Conservation (phyloP, 2,113 vertebrate genomes). For the Semicossyphus pulcher region DNA sequence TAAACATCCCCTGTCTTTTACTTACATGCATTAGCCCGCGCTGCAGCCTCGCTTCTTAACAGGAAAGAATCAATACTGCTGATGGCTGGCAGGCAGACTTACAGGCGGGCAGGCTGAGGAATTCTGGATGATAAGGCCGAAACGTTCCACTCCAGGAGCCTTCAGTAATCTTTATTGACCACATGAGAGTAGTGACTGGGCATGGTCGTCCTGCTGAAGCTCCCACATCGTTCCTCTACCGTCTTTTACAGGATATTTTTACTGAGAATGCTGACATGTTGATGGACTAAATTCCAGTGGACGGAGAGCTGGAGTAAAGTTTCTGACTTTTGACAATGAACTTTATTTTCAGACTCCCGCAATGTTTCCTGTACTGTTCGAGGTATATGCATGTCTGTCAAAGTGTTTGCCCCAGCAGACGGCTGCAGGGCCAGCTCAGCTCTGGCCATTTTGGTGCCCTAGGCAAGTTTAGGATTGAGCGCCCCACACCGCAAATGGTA, state of each 20-base stretch:
- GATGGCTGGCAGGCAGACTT: conserved; percentile 34
- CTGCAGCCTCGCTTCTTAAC: conserved; percentile 23
- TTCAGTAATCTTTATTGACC: conserved; percentile 54
- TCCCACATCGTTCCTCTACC: neutral
- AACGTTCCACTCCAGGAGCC: conserved; percentile 44
- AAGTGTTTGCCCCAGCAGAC: no score
- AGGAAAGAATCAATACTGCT: conserved; percentile 50
- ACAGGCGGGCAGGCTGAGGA: conserved; percentile 15
- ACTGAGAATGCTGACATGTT: conserved; percentile 15
- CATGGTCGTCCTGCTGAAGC: conserved; percentile 10
- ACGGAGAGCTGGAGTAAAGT: neutral
- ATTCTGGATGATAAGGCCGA: conserved; percentile 46
- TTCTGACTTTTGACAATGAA: conserved; percentile 26
- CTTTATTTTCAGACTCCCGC: conserved; percentile 18
- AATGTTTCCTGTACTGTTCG: conserved; percentile 12
- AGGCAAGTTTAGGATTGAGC: no score
- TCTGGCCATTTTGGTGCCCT: no score
- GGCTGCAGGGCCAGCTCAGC: no score
- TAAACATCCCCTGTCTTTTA: conserved; percentile 18
- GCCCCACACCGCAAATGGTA: no score
- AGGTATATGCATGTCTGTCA: conserved; percentile 14
- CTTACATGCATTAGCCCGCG: conserved; percentile 20
- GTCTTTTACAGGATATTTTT: neutral
- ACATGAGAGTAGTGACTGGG: conserved; percentile 30
- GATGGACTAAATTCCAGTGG: neutral